These are phyloP conservation scores for Campaea margaritaria DNA, from an alignment of 2,888 invertebrate species.

Conservation along the genomic window DNA sequence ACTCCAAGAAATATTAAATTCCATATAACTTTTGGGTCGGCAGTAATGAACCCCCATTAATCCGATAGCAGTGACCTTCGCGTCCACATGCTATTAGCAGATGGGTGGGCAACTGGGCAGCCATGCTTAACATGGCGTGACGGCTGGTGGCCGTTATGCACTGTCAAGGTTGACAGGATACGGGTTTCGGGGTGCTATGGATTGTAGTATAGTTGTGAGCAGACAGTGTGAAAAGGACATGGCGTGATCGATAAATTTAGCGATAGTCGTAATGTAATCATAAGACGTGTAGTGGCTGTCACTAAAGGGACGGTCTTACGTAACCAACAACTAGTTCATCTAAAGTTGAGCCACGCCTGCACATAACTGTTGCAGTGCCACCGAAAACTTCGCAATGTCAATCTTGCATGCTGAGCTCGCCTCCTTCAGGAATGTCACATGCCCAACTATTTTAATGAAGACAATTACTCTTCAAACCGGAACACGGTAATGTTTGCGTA, in stretches of 20 bases:
- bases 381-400: too few relatives aligned
- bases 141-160: constrained; percentile 45
- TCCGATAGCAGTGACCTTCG: constrained; percentile 32
- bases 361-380: too few relatives aligned
- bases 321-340: too few relatives aligned
- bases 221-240: constrained; percentile 3
- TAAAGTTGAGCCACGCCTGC: too few relatives aligned
- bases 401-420: too few relatives aligned
- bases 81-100: constrained; percentile 45
- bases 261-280: too few relatives aligned
- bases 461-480: too few relatives aligned
- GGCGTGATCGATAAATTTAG: too few relatives aligned
- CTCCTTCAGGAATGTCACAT: too few relatives aligned
- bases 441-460: too few relatives aligned
- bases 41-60: constrained; percentile 5
- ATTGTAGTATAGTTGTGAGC: not conserved
- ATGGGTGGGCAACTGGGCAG: constrained; percentile 42
- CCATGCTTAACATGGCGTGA: constrained; percentile 46
- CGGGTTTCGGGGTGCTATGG: constrained; percentile 19
- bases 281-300: not conserved
- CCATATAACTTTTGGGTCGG: constrained; percentile 15
- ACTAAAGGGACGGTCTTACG: too few relatives aligned
- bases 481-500: too few relatives aligned
- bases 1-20: not conserved
- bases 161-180: constrained; percentile 55